Percentiles rank a stretch among this genome's conserved stretches.
These are phyloP conservation scores for Junonia oenone DNA, from an alignment of 2,888 invertebrate species.

Conservation along the genomic window DNA sequence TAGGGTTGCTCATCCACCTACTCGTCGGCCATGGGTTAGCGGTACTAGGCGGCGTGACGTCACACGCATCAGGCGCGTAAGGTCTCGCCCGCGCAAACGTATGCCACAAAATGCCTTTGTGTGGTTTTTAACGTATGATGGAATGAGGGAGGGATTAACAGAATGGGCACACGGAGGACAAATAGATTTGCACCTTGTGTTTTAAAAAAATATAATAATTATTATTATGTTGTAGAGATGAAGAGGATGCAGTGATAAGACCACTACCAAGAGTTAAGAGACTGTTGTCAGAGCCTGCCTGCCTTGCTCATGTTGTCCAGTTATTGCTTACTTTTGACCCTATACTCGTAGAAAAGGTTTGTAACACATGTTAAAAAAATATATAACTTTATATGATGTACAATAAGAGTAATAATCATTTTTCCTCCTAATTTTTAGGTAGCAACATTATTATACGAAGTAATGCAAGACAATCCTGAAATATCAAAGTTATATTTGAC, in stretches of 20 bases:
- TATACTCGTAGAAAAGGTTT: conserved; percentile 92
- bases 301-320: conserved; percentile 96
- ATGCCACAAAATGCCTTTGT: too few species aligned
- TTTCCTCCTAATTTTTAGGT: conserved; percentile 80
- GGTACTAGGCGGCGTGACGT: too few species aligned
- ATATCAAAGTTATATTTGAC: conserved; percentile 96
- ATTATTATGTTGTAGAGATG: conserved; percentile 84
- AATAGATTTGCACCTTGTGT: too few species aligned
- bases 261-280: conserved; percentile 96
- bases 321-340: conserved; percentile 98
- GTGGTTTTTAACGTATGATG: too few species aligned
- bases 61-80: too few species aligned
- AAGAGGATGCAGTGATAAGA: conserved; percentile 95
- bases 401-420: too few species aligned
- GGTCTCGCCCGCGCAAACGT: too few species aligned
- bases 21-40: too few species aligned
- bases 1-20: too few species aligned
- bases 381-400: background rate
- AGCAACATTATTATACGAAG: conserved; percentile 90
- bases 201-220: too few species aligned
- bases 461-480: conserved; percentile 97
- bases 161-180: too few species aligned
- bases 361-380: background rate
- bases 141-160: too few species aligned
- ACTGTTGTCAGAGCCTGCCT: conserved; percentile 91